Conservation (phyloP, 2,797 vertebrate genomes). For the Neosalanx taihuensis region DNA sequence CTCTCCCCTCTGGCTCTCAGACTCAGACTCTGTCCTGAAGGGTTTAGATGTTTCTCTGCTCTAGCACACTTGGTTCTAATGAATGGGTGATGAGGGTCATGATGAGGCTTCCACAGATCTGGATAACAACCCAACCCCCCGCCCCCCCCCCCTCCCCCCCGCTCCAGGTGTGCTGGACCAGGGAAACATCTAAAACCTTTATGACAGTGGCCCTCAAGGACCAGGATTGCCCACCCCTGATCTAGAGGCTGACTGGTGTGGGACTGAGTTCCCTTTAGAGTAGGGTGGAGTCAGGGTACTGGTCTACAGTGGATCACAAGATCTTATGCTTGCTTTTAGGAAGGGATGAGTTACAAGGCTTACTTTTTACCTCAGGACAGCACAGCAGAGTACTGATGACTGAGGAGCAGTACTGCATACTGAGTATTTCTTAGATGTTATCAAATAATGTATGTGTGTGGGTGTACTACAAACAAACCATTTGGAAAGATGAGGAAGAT, state of each 20-base stretch:
- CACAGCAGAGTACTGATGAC: not conserved
- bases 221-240: not conserved
- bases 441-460: not conserved
- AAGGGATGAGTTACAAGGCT: not conserved
- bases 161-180: too few relatives aligned
- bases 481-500: not conserved
- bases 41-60: too few relatives aligned
- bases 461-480: not conserved
- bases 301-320: not conserved
- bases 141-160: too few relatives aligned
- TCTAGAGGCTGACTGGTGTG: conserved; percentile 20
- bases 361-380: not conserved
- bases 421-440: not conserved
- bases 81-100: too few relatives aligned
- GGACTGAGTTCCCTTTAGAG: not conserved
- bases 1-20: conserved; percentile 9
- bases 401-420: not conserved
- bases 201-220: too few relatives aligned
- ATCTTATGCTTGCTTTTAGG: not conserved
- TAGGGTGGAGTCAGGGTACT: not conserved
- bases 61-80: too few relatives aligned
- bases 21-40: too few relatives aligned
- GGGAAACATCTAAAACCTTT: too few relatives aligned
- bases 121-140: too few relatives aligned
- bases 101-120: too few relatives aligned